Base-by-base conservation (phyloP, 1,140 invertebrate species). In the Aricia agestis region DNA sequence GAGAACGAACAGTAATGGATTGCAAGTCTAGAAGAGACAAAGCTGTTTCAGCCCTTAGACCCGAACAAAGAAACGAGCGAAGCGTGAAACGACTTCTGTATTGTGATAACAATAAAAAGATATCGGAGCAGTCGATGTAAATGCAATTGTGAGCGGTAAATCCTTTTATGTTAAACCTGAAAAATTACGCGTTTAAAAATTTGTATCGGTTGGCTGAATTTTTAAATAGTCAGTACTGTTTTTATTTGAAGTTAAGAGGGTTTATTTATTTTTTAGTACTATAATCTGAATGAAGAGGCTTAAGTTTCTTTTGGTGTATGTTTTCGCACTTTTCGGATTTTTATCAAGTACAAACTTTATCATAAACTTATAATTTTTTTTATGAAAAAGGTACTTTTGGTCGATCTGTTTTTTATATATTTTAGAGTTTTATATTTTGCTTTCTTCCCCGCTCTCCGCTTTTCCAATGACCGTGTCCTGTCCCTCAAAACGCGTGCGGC, bases 1-100 rank as follows among this genome's bases (percentile, higher is more conserved):
- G 79, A 72, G 72, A 76, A 59, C 65, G 72, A 66, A 72, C 77
- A 83, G 80, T 84, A 82, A 90, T 87, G 84, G 83, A 90, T 89
- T 90, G 86, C 82, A 81, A 83, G 85, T 87, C 85, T 88, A 85
- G 85, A 81, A 82, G 59, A 87, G 85, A 86, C 84, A 86, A 85
- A 86, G 81, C 78, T 77, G 80, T 80, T 86, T 78, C 78, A 82
- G 79, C 79, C 78, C 77, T 82, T 81, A 58, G 67, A 17, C 25
- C 61, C 61, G 71, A 25, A 72, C 66, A 66, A 52, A 45, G 75
- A 76, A 66, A 71, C 52, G 18, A 59, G 75, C 66, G 71, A n/a
- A 76, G 78, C 77, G 80, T 63, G 18, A 18, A 63, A 25, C 59
- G 59, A 63, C 19, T 19, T 63, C 59, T 52, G 45, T 52, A 52